Evolutionary conservation across 2,797 vertebrate genomes (phyloP).

Genomic region (Galaxias olidus): DNA sequence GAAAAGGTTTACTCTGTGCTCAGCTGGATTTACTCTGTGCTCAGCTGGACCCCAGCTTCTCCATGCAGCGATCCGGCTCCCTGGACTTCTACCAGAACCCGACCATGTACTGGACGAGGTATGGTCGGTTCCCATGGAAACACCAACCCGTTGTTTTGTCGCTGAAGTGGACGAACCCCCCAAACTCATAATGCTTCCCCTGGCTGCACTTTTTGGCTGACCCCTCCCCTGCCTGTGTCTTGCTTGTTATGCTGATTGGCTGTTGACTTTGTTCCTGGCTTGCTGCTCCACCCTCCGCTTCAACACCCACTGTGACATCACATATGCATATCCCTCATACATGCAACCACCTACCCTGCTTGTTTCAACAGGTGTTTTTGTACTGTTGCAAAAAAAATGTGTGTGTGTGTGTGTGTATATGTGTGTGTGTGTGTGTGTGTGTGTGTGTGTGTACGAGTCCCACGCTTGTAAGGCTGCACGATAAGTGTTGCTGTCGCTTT

Average conservation of each 20-base stretch:
- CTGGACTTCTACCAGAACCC: constrained; percentile 99
- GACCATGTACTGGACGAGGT: constrained; percentile 99
- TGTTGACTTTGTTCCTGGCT: constrained; percentile 20
- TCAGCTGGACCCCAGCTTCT: constrained; percentile 99
- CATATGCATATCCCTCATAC: constrained; percentile 76
- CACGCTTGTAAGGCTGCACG: too few species aligned
- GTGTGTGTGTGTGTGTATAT: too few species aligned
- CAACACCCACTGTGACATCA: constrained; percentile 78
- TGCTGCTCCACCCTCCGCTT: constrained; percentile 21
- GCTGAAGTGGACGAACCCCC: constrained; percentile 32
- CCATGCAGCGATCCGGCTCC: constrained; percentile 99
- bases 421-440: too few species aligned
- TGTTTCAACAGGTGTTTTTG: not conserved
- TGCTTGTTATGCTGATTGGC: constrained; percentile 32
- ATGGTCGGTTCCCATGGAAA: constrained; percentile 92
- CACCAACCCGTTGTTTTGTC: constrained; percentile 35
- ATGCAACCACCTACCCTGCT: constrained; percentile 61
- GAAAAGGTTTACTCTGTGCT: constrained; percentile 76
- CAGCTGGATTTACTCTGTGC: constrained; percentile 92
- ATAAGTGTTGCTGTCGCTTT: too few species aligned
- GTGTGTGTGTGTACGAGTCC: too few species aligned
- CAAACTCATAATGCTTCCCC: constrained; percentile 24
- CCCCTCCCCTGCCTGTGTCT: not conserved
- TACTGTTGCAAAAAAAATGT: not conserved
- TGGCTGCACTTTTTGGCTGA: constrained; percentile 17